These are phyloP conservation scores for Leptonema lineaticorne DNA, from an alignment of 1,140 invertebrate genomes.

Conservation along the genomic window DNA sequence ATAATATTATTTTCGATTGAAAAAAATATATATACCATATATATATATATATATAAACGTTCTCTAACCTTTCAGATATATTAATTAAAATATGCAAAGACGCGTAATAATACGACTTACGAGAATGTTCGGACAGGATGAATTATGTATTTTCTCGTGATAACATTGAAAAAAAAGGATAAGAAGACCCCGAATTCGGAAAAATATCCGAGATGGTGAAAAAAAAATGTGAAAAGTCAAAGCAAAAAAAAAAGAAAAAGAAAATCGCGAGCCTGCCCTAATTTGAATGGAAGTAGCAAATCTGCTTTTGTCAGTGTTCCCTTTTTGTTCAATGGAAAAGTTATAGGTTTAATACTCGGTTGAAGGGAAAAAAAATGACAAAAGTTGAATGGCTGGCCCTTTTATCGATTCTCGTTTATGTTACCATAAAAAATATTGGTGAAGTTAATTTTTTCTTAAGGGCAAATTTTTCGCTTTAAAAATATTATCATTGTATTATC, in stretches of 20 bases:
- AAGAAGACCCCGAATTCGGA: too few relatives aligned
- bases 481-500: too few relatives aligned
- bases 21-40: too few relatives aligned
- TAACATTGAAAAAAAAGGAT: neutral
- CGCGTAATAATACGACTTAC: constrained; percentile 7
- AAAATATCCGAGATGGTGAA: too few relatives aligned
- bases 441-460: neutral
- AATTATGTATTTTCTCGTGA: constrained; percentile 7
- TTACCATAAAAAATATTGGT: too few relatives aligned
- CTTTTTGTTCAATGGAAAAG: neutral
- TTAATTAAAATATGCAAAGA: constrained; percentile 10
- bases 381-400: constrained; percentile 4
- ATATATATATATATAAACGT: too few relatives aligned
- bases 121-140: neutral
- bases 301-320: constrained; percentile 9
- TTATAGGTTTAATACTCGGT: neutral
- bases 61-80: neutral
- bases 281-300: constrained; percentile 18
- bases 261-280: neutral
- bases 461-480: too few relatives aligned
- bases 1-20: too few relatives aligned
- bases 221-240: neutral
- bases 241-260: neutral
- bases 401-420: neutral
- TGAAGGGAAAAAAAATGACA: constrained; percentile 1